Conservation (phyloP, 2,797 vertebrate species). For the Rhynchonycteris naso region DNA sequence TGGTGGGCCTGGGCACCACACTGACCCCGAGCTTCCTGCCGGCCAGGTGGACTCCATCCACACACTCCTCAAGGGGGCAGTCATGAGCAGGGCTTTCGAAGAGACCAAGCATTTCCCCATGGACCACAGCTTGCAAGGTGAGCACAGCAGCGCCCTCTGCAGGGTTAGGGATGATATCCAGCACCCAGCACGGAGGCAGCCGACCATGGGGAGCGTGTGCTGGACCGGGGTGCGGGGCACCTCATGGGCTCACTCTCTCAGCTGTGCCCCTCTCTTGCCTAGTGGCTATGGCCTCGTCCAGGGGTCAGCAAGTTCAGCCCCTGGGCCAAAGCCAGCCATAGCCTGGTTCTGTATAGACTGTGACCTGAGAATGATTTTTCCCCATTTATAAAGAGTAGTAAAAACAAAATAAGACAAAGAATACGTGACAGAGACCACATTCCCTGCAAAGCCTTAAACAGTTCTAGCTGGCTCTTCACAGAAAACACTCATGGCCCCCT, state of each 20-base stretch:
- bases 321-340: rapidly evolving
- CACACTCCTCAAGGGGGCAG: conserved; percentile 94
- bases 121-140: conserved; percentile 96
- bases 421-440: not conserved
- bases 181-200: not conserved
- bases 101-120: conserved; percentile 97
- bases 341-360: not conserved
- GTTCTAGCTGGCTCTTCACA: not conserved
- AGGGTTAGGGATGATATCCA: not conserved
- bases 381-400: not conserved
- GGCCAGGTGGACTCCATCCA: conserved; percentile 97
- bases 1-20: not conserved
- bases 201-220: not conserved
- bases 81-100: conserved; percentile 96
- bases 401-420: not conserved
- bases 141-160: not conserved
- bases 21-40: conserved; percentile 38
- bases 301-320: not conserved
- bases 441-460: not conserved
- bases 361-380: not conserved
- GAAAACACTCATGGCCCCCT: no score
- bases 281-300: rapidly evolving
- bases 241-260: not conserved
- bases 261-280: not conserved
- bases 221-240: not conserved